A percentile compares a stretch with the other conserved stretches of the same genome.
Evolutionary conservation across 2,797 vertebrate genomes (phyloP).

Genomic region (Orientallactaga sibirica): DNA sequence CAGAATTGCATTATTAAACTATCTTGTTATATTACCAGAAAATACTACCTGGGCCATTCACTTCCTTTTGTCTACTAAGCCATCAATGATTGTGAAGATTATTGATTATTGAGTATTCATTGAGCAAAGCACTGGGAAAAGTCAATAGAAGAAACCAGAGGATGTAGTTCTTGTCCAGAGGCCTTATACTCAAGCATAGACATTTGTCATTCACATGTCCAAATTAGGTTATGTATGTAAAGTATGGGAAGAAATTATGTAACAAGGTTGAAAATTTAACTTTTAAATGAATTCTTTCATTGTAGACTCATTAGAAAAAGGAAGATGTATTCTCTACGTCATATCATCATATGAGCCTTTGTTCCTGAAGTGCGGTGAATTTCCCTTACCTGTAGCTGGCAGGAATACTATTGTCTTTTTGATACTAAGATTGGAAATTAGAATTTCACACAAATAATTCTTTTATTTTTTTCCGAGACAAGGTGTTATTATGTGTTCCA

Average conservation of each 20-base stretch:
- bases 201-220: neutral
- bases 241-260: neutral
- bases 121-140: conserved; percentile 11
- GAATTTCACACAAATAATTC: neutral
- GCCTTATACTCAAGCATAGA: conserved; percentile 16
- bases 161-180: neutral
- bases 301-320: conserved; percentile 4
- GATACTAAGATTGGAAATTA: neutral
- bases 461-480: neutral
- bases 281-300: conserved; percentile 20
- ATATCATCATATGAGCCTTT: neutral
- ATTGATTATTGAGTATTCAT: conserved; percentile 59
- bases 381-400: neutral
- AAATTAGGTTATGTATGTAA: conserved; percentile 1
- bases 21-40: conserved; percentile 30
- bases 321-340: neutral
- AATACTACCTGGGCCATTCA: conserved; percentile 30
- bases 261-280: conserved; percentile 4
- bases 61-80: conserved; percentile 40
- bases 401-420: neutral
- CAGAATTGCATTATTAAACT: conserved; percentile 51
- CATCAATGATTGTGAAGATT: conserved; percentile 48
- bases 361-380: neutral
- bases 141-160: conserved; percentile 30
- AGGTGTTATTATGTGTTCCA: neutral